These are phyloP conservation scores for Lophotis ruficrista DNA, from an alignment of 2,113 vertebrate genomes.

Conservation along the genomic window DNA sequence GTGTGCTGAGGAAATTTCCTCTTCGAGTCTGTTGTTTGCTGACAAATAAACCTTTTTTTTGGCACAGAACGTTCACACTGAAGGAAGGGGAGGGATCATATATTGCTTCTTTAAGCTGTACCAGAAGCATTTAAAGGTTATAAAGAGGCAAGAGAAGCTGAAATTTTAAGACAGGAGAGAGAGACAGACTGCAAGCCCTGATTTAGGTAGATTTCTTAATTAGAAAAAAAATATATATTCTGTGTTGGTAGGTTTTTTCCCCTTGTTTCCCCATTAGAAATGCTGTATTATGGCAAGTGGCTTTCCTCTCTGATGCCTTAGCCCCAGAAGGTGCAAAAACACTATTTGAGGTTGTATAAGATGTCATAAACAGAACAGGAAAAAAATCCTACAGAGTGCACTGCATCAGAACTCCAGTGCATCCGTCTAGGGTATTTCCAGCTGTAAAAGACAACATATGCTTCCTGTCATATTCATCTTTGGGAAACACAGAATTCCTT, in stretches of 20 bases:
- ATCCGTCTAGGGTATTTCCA: not conserved
- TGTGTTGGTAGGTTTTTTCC: fast-evolving
- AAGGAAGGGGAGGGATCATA: not conserved
- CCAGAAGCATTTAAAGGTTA: not conserved
- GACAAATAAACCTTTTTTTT: not conserved
- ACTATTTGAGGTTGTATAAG: not conserved
- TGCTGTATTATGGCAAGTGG: not conserved
- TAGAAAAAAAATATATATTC: not conserved
- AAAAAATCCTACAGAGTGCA: not conserved
- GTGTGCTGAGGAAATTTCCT: not conserved
- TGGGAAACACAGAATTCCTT: not conserved
- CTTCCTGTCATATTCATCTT: not conserved
- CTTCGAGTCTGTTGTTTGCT: not conserved
- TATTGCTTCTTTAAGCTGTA: not conserved
- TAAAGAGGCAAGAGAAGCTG: not conserved
- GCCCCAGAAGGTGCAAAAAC: not conserved
- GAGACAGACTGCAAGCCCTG: not conserved
- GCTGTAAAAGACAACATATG: not conserved
- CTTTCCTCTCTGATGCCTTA: not conserved
- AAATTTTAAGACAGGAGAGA: not conserved
- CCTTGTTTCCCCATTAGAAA: not conserved
- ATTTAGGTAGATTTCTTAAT: not conserved
- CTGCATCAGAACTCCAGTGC: not conserved
- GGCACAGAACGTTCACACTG: not conserved
- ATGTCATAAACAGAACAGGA: not conserved